Percentiles rank a stretch among this genome's conserved stretches.
These are phyloP conservation scores for Eidolon helvum DNA, from an alignment of 2,113 vertebrate species.

Conservation along the genomic window DNA sequence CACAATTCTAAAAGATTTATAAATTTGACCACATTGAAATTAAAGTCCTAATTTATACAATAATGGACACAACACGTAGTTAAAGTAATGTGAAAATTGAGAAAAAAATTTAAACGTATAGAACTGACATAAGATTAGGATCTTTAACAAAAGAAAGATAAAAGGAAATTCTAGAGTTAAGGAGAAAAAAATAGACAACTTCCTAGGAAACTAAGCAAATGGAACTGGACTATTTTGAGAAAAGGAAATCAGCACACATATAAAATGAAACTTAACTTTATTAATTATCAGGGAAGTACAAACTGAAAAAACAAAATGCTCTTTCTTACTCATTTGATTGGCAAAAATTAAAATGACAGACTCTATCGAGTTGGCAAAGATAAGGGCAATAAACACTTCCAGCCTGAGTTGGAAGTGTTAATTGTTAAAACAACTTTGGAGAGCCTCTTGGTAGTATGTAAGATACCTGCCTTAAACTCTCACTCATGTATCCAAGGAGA, in stretches of 20 bases:
- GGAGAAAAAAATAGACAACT: background rate
- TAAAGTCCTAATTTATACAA: background rate
- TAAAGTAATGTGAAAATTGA: conserved; percentile 4
- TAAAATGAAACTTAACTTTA: background rate
- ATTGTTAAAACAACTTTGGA: background rate
- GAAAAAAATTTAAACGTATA: background rate
- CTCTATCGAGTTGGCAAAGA: background rate
- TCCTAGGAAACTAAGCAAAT: background rate
- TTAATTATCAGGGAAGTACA: background rate
- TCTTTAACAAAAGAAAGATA: background rate
- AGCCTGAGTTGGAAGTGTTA: background rate
- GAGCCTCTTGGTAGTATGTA: background rate
- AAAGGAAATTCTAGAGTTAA: background rate
- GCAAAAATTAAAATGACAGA: background rate
- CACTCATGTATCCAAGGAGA: background rate
- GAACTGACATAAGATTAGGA: background rate
- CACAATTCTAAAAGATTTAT: background rate
- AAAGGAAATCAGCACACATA: background rate
- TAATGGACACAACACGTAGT: background rate
- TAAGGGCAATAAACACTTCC: background rate
- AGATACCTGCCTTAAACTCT: background rate
- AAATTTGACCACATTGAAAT: background rate
- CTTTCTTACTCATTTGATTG: background rate
- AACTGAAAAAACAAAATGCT: background rate
- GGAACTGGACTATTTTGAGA: background rate